Evolutionary conservation across 2,888 invertebrate genomes (phyloP), one percentile per base, ranked within the genome.

Genomic region (Lutraria lutraria): DNA sequence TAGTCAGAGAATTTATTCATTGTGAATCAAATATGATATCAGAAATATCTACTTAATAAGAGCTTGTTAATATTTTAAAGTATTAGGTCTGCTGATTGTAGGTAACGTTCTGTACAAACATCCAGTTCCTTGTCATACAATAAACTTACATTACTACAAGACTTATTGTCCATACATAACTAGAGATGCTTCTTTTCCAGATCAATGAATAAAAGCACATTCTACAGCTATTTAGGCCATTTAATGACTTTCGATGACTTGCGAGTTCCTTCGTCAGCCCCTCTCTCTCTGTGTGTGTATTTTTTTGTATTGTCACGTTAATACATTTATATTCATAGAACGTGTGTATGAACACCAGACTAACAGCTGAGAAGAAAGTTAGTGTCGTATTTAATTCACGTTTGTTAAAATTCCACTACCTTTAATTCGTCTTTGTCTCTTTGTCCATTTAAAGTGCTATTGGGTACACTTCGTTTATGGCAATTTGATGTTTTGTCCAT

Each of bases 401-500:
- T 76, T 25, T 76, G 76, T 76, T 76, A 76, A 76, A 76, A 76
- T 76, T 76, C 76, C 76, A 76, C 34, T 76, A 31, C 34, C 76
- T 13, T 16, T 76, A 34, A 76, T 31, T 25, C 15, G 76, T 31
- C 72, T 76, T 76, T 76, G 76, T 76, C 34, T 34, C 76, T 76
- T 76, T 76, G 76, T 76, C 76, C 76, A 76, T 34, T 25, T 76
- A 76, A 34, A 76, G 76, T 76, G 76, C 76, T 72, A 83, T 54
- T n/a, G 52, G 53, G 87, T 83, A 83, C 87, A 84, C 52, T 54
- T 21, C 79, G 83, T 83, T 83, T 88, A 83, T 84, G 52, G 83
- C 83, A 80, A 83, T 84, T 88, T 88, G 80, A 83, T 88, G 83
- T 88, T 87, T 88, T 85, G 81, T 60, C 31, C 88, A 63, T 54